A percentile compares a stretch with the other conserved stretches of the same genome.
These are phyloP conservation scores for Glaucidium brasilianum DNA, from an alignment of 2,113 vertebrate species.

Conservation along the genomic window DNA sequence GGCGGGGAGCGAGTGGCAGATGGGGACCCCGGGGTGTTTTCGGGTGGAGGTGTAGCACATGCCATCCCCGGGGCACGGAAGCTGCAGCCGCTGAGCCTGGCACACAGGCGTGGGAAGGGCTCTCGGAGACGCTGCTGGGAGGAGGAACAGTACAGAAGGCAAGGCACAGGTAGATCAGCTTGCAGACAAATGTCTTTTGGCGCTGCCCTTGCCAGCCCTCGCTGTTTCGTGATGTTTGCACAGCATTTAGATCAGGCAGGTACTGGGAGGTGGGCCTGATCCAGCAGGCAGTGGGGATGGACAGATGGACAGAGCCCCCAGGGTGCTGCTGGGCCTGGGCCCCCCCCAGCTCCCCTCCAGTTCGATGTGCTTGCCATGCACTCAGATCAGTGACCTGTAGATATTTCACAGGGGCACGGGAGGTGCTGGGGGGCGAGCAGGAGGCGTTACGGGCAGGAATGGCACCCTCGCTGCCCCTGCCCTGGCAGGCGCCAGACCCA, in stretches of 20 bases:
- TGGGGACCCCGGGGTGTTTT: fast-evolving
- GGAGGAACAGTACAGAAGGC: not conserved
- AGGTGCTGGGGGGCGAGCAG: not conserved
- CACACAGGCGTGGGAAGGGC: not conserved
- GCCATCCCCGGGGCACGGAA: not conserved
- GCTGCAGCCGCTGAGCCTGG: not conserved
- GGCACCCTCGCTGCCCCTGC: not conserved
- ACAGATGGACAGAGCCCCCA: not conserved
- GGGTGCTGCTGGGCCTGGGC: not conserved
- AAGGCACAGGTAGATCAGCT: not conserved
- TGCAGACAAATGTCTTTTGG: not conserved
- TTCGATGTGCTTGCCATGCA: too few relatives aligned
- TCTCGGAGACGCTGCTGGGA: not conserved
- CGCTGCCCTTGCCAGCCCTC: not conserved
- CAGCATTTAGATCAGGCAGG: not conserved
- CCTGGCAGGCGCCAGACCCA: not conserved
- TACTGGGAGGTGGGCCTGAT: not conserved
- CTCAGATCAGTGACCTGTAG: not conserved
- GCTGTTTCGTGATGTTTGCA: fast-evolving
- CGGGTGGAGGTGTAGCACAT: not conserved
- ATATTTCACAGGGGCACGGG: not conserved
- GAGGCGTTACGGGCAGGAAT: not conserved
- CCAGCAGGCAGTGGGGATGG: not conserved
- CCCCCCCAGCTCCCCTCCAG: not conserved
- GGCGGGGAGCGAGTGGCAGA: not conserved